phyloP scores from a whole-genome alignment of 1,140 invertebrate species.

The Lepidostoma basale region DNA sequence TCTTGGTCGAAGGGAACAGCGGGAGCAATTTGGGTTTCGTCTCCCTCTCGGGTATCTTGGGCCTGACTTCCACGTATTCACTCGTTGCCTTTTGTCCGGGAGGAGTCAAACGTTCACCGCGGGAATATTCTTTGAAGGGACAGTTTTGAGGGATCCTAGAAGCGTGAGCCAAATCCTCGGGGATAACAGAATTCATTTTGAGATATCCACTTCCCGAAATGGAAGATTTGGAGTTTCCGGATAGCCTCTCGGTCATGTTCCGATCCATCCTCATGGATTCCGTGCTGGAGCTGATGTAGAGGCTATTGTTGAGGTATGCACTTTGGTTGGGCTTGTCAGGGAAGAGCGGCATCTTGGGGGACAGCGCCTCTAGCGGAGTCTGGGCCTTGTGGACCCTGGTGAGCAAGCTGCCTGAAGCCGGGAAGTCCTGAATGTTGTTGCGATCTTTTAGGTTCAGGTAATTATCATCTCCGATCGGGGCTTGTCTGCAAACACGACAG shows the following conservation, averaged over 20 bases:
- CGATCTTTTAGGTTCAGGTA: conserved; percentile 66
- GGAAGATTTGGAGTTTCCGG: conserved; percentile 53
- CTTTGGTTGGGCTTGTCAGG: not conserved
- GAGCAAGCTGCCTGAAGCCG: not conserved
- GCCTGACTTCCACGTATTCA: conserved; percentile 55
- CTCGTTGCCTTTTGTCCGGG: conserved; percentile 39
- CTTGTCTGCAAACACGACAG: conserved; percentile 72
- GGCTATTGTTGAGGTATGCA: conserved; percentile 34
- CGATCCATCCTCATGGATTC: conserved; percentile 52
- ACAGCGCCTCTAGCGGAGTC: too few species aligned
- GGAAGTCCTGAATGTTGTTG: too few species aligned
- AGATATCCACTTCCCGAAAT: conserved; percentile 55
- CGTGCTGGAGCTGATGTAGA: conserved; percentile 53
- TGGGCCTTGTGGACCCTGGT: not conserved
- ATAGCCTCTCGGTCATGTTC: conserved; percentile 53
- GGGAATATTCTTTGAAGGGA: not conserved
- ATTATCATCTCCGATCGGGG: conserved; percentile 87
- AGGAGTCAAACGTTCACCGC: not conserved
- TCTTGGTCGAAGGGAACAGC: not conserved
- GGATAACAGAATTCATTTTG: conserved; percentile 54
- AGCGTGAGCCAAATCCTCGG: not conserved
- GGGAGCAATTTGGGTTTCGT: conserved; percentile 33
- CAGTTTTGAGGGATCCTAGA: conserved; percentile 41
- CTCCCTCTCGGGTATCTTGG: conserved; percentile 40
- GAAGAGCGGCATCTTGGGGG: not conserved